phyloP scores from a whole-genome alignment of 2,888 invertebrate genomes.

The Nezara viridula region DNA sequence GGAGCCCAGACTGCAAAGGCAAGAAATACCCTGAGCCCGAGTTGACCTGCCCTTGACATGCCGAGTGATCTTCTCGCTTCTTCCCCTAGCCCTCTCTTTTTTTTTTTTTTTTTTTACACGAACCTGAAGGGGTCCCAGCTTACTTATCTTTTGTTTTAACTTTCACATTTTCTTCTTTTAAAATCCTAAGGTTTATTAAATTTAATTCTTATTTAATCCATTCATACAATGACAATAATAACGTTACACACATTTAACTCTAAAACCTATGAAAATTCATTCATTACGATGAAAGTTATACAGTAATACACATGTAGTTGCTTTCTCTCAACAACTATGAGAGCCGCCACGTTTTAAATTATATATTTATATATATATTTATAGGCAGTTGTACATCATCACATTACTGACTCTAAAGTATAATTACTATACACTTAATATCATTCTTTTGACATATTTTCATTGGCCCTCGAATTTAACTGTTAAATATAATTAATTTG shows the following conservation, averaged over 20 bases:
- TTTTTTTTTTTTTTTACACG: conserved; percentile 1
- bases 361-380: conserved; percentile 51
- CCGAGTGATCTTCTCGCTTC: conserved; percentile 25
- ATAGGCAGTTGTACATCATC: conserved; percentile 59
- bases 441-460: conserved; percentile 57
- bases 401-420: conserved; percentile 57
- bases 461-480: conserved; percentile 57
- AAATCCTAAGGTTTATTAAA: conserved; percentile 57
- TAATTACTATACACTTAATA: conserved; percentile 56
- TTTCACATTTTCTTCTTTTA: conserved; percentile 57
- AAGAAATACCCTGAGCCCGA: conserved; percentile 62
- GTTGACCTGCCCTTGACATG: conserved; percentile 58
- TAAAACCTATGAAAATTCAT: conserved; percentile 63
- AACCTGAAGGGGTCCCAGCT: conserved; percentile 39
- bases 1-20: conserved; percentile 50
- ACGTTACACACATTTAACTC: conserved; percentile 63
- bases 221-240: conserved; percentile 60
- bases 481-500: conserved; percentile 54
- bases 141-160: conserved; percentile 49
- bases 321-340: conserved; percentile 47
- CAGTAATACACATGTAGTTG: conserved; percentile 57
- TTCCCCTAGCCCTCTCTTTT: conserved; percentile 19
- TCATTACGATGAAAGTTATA: conserved; percentile 63
- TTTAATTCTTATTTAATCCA: conserved; percentile 59
- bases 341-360: conserved; percentile 42